Evolutionary conservation across 2,113 vertebrate genomes (phyloP), one percentile per base, ranked within the genome.

Genomic region (Macquaria australasica): DNA sequence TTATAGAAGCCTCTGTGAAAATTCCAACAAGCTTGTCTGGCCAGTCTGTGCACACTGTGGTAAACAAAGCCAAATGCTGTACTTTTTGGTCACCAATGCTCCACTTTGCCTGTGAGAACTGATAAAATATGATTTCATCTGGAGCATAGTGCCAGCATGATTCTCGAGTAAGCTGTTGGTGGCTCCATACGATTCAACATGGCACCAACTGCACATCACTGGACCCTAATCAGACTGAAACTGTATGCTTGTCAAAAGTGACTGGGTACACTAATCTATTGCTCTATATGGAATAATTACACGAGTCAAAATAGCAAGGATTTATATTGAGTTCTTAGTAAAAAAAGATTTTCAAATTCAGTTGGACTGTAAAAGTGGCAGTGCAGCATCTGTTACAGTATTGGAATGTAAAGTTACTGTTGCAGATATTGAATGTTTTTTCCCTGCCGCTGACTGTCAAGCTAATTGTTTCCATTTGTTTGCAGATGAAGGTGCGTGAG

Each of bases 401-500:
- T 3, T n/a, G 50, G 12, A 41, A 41, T 56, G 7, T 16, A n/a
- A 56, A 56, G 51, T 25, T 18, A 50, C 8, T 31, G 23, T 43
- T 43, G 21, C 12, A 41, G 11, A 55, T 71, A 5, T 55, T 71
- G 11, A 11, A 16, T 10, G 6, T 4, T 34, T 28, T 37, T 43
- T 45, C 2, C 3, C 37, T 28, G 18, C 39, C 25, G 5, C 56
- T 62, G 41, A 48, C n/a, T 5, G 37, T 39, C 16, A 16, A 23
- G 7, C 55, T 77, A 23, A 25, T 23, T 1, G 12, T 12, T 10
- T 39, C 2, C 16, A 63, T 43, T 25, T 71, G 8, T 59, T n/a
- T 62, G 0, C 88, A 96, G 96, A 64, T 70, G 23, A 94, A 93
- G 78, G 74, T 91, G 37, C 77, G 25, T 0, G 89, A 95, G 60